Percentiles rank a stretch among this genome's conserved stretches.
Evolutionary conservation across 2,797 vertebrate species (phyloP).

Genomic region (Sebastes flavidus): DNA sequence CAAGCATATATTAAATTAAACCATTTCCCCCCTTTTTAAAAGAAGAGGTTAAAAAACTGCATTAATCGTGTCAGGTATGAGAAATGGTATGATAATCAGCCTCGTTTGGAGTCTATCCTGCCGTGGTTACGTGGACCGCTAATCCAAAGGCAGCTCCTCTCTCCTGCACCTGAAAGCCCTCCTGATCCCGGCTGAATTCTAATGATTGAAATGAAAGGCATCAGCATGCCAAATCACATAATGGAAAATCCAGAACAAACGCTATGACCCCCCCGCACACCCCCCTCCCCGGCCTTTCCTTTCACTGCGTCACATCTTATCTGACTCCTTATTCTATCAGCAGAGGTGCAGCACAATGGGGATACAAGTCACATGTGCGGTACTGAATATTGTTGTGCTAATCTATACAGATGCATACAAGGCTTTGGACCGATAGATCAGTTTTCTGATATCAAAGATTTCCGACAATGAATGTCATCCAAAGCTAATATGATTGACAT

Average conservation of each 20-base stretch:
- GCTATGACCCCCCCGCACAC: background rate
- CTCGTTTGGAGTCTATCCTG: conserved; percentile 61
- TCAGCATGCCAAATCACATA: conserved; percentile 64
- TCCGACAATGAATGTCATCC: background rate
- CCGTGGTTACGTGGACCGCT: conserved; percentile 44
- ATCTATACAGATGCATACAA: background rate
- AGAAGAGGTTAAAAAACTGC: conserved; percentile 62
- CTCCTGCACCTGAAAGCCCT: conserved; percentile 71
- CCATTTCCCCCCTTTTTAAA: conserved; percentile 12
- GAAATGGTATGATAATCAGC: conserved; percentile 70
- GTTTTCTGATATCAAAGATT: background rate
- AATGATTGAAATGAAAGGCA: conserved; percentile 73
- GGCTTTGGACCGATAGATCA: background rate
- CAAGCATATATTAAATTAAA: conserved; percentile 80
- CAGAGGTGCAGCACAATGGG: conserved; percentile 42
- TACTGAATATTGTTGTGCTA: background rate
- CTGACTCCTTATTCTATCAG: conserved; percentile 62
- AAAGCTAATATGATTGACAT: background rate
- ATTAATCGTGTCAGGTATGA: conserved; percentile 72
- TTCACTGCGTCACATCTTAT: conserved; percentile 51
- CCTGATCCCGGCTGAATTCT: conserved; percentile 74
- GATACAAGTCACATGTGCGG: conserved; percentile 22
- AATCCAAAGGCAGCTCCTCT: conserved; percentile 71
- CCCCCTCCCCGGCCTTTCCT: background rate
- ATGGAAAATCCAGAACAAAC: conserved; percentile 65